Evolutionary conservation across 2,113 vertebrate genomes (phyloP).

Genomic region (Antennarius striatus): DNA sequence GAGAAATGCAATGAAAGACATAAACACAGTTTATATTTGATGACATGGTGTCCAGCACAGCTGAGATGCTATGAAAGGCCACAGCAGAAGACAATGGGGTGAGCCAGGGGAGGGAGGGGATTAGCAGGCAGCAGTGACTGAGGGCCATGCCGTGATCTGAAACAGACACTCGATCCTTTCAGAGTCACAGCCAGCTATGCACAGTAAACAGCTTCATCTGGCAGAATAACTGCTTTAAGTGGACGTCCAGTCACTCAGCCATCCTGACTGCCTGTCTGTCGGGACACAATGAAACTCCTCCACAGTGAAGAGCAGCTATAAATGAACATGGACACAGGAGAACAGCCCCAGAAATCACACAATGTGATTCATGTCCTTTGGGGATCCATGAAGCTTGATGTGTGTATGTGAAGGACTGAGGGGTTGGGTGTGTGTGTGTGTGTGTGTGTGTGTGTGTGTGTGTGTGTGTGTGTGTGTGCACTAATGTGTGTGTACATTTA

Average conservation of each 20-base stretch:
- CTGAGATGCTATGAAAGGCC: slow-evolving; percentile 53
- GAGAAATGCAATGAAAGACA: slow-evolving; percentile 10
- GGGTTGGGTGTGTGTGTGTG: slow-evolving; percentile 25
- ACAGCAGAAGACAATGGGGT: slow-evolving; percentile 64
- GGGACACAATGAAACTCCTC: slow-evolving; percentile 77
- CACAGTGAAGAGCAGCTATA: slow-evolving; percentile 85
- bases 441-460: slow-evolving; percentile 30
- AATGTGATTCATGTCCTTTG: slow-evolving; percentile 78
- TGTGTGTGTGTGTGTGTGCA: slow-evolving; percentile 1
- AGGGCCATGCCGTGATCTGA: slow-evolving; percentile 81
- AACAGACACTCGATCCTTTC: slow-evolving; percentile 78
- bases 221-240: slow-evolving; percentile 74
- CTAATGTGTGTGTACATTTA: slow-evolving; percentile 57
- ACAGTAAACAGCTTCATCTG: slow-evolving; percentile 83
- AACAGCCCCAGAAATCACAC: slow-evolving; percentile 85
- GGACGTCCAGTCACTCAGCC: slow-evolving; percentile 46
- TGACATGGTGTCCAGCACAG: slow-evolving; percentile 42
- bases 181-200: slow-evolving; percentile 81
- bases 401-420: too few species aligned
- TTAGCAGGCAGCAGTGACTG: slow-evolving; percentile 51
- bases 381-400: slow-evolving; percentile 60
- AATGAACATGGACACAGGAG: slow-evolving; percentile 84
- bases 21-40: slow-evolving; percentile 32
- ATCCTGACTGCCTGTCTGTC: slow-evolving; percentile 54
- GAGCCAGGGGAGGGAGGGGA: slow-evolving; percentile 52